A percentile compares a stretch with the other conserved stretches of the same genome.
Conservation (phyloP, 2,113 vertebrate genomes). For the Ceyx margarethae region DNA sequence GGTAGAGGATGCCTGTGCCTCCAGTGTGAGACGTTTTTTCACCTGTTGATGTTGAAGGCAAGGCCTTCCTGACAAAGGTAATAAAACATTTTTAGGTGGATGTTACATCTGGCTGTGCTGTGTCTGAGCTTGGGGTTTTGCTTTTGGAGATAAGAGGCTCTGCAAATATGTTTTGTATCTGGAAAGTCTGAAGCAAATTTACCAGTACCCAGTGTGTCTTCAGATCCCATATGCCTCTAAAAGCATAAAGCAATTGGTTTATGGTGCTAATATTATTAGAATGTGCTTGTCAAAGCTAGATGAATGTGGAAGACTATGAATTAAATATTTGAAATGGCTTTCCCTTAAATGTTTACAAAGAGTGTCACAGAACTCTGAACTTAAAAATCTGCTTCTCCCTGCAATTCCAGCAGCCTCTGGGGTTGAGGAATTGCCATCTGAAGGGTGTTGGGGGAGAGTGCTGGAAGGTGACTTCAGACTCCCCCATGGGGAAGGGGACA, state of each 20-base stretch:
- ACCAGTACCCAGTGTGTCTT: background rate
- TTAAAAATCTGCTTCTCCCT: background rate
- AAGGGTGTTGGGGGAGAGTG: background rate
- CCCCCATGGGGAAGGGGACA: background rate
- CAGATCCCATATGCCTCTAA: background rate
- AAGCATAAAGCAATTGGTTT: background rate
- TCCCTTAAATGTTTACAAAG: background rate
- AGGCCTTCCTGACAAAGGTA: background rate
- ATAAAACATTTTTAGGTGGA: fast-evolving
- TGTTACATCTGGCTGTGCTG: background rate
- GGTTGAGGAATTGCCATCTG: background rate
- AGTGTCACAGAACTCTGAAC: background rate
- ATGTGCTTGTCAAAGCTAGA: background rate
- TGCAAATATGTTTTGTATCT: background rate
- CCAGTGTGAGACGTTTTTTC: background rate
- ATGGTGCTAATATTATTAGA: background rate
- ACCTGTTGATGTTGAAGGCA: background rate
- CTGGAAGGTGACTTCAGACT: background rate
- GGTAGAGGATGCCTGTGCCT: background rate
- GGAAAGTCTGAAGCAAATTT: background rate
- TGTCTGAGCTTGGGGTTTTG: background rate
- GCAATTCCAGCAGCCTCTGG: background rate
- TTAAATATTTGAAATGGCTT: background rate
- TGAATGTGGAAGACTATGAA: background rate
- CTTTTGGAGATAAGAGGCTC: background rate